Evolutionary conservation across 2,888 invertebrate species (phyloP).

Genomic region (Melieria crassipennis): DNA sequence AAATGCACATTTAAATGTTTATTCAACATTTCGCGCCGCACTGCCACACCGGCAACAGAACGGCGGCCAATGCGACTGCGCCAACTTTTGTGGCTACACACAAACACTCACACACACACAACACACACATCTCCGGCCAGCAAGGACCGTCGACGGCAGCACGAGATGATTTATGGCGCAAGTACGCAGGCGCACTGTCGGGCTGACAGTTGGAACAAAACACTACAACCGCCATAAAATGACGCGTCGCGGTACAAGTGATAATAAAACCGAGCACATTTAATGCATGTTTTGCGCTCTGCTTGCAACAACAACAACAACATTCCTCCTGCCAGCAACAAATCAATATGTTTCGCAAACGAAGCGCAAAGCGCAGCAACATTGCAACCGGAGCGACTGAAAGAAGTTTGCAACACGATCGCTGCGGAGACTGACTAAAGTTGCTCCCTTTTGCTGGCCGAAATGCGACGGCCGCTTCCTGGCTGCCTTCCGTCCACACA

Average conservation of each 20-base stretch:
- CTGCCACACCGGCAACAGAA: conserved; percentile 34
- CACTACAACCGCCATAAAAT: conserved; percentile 32
- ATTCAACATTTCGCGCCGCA: conserved; percentile 36
- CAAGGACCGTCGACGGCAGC: conserved; percentile 15
- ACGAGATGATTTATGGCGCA: conserved; percentile 61
- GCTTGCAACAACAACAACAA: conserved; percentile 35
- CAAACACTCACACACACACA: background rate
- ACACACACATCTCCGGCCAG: background rate
- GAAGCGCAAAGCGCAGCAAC: too few relatives aligned
- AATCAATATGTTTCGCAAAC: conserved; percentile 13
- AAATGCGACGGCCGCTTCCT: too few relatives aligned
- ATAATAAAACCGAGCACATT: background rate
- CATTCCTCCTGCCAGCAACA: conserved; percentile 49
- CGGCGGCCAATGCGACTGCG: conserved; percentile 19
- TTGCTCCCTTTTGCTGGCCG: too few relatives aligned
- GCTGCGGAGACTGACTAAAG: too few relatives aligned
- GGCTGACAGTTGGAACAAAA: conserved; percentile 41
- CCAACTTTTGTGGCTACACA: background rate
- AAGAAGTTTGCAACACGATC: too few relatives aligned
- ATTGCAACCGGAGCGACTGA: too few relatives aligned
- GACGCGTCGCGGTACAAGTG: conserved; percentile 23
- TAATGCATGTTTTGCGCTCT: background rate
- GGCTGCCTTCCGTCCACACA: too few relatives aligned
- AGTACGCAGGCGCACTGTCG: conserved; percentile 56
- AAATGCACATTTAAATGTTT: conserved; percentile 62